These are phyloP conservation scores for Cebidichthys violaceus DNA, from an alignment of 2,113 vertebrate genomes.

Conservation along the genomic window DNA sequence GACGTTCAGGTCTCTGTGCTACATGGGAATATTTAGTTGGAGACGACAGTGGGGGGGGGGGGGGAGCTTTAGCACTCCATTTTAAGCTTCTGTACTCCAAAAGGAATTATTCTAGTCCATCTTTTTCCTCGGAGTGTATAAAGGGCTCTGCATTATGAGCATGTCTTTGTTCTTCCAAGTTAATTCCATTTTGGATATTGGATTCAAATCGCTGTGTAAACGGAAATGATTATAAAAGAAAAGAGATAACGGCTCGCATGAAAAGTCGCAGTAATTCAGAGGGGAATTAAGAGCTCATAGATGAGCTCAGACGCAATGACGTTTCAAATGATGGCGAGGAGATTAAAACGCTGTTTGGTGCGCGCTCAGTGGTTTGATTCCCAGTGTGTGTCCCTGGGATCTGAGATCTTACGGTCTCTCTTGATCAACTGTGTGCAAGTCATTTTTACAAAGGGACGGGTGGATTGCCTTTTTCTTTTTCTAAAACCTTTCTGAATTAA, in stretches of 20 bases:
- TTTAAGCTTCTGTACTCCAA: not conserved
- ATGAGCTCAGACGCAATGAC: conserved; percentile 37
- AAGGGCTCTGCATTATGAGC: not conserved
- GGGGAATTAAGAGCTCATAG: conserved; percentile 12
- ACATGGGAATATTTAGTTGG: not conserved
- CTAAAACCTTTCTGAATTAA: not conserved
- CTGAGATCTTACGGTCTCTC: conserved; percentile 11
- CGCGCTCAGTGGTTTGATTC: conserved; percentile 35
- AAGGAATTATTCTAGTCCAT: not conserved
- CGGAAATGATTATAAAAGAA: conserved; percentile 28
- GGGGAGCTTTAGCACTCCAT: not conserved
- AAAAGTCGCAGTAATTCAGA: conserved; percentile 22
- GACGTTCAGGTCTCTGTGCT: not conserved
- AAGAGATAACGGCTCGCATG: conserved; percentile 14
- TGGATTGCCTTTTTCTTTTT: not conserved
- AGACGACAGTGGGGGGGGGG: not conserved
- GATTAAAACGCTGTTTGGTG: conserved; percentile 39
- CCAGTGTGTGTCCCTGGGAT: conserved; percentile 30
- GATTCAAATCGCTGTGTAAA: conserved; percentile 5
- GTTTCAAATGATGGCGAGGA: conserved; percentile 23
- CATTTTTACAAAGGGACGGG: conserved; percentile 7
- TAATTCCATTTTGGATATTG: not conserved
- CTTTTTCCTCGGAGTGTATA: not conserved
- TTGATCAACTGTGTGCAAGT: conserved; percentile 13
- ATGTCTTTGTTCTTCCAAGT: conserved; percentile 17